Percentiles rank a stretch among this genome's conserved stretches.
Conservation (phyloP, 2,797 vertebrate species). For the Pantherophis vulpinus region DNA sequence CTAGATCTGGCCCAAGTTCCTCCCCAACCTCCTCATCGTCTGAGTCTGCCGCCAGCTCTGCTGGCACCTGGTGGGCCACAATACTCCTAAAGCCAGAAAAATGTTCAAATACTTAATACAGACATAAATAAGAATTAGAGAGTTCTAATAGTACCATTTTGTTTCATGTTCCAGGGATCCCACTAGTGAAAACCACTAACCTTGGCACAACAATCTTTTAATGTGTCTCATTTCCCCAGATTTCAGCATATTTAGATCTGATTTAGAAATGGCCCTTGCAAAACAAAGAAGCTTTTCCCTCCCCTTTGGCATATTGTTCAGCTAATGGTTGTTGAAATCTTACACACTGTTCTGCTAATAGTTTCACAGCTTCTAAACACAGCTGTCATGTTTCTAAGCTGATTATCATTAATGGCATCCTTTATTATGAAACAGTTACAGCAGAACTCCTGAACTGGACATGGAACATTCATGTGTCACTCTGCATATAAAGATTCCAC, state of each 20-base stretch:
- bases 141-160: background rate
- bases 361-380: constrained; percentile 31
- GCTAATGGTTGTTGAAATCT: background rate
- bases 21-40: too few species aligned
- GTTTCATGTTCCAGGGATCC: constrained; percentile 26
- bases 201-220: accelerated
- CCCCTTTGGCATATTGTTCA: background rate
- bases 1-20: too few species aligned
- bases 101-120: background rate
- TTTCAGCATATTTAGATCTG: background rate
- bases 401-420: background rate
- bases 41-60: too few species aligned
- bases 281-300: background rate
- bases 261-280: constrained; percentile 3
- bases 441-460: background rate
- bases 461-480: background rate
- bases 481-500: background rate
- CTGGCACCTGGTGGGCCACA: too few species aligned
- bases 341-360: constrained; percentile 50
- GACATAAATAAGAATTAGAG: background rate
- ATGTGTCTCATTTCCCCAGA: background rate
- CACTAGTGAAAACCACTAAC: background rate
- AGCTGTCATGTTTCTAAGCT: background rate
- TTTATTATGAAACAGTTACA: background rate
- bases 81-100: background rate